A percentile compares a stretch with the other conserved stretches of the same genome.
These are phyloP conservation scores for Caenorhabditis macrosperma DNA, from an alignment of 2,888 invertebrate genomes.

Conservation along the genomic window DNA sequence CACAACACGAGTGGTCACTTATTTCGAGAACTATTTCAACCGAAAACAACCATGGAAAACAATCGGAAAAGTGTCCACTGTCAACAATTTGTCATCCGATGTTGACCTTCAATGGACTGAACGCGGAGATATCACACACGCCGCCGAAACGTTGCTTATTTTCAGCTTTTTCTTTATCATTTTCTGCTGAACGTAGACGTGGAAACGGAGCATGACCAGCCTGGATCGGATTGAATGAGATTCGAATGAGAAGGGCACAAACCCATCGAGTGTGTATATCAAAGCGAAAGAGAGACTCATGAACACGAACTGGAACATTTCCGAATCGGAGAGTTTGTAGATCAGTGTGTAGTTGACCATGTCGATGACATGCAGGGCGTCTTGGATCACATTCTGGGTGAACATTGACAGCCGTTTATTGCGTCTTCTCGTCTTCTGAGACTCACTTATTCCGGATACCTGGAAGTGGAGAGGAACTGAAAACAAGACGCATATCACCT, in stretches of 20 bases:
- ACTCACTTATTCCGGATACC: constrained; percentile 17
- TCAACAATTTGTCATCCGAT: neutral
- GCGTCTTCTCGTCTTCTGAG: constrained; percentile 8
- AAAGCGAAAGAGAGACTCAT: constrained; percentile 22
- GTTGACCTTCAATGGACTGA: neutral
- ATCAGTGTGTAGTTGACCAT: constrained; percentile 20
- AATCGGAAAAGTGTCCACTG: neutral
- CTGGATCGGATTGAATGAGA: constrained; percentile 2
- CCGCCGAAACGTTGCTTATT: constrained; percentile 4
- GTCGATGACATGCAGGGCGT: constrained; percentile 32
- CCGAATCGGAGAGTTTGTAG: constrained; percentile 5
- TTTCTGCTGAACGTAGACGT: constrained; percentile 18
- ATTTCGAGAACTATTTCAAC: neutral
- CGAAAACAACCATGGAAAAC: neutral
- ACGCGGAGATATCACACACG: neutral
- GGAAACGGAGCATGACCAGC: constrained; percentile 34
- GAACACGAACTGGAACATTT: constrained; percentile 35
- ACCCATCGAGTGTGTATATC: constrained; percentile 39
- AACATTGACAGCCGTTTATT: constrained; percentile 26
- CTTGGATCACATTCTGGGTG: constrained; percentile 45
- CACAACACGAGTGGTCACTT: neutral
- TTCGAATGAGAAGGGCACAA: neutral
- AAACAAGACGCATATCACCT: neutral
- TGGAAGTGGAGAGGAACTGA: neutral
- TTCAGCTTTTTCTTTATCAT: neutral